Conservation (phyloP, 92 coral and sea anemone species). For the Umimayanthus kanabou region DNA sequence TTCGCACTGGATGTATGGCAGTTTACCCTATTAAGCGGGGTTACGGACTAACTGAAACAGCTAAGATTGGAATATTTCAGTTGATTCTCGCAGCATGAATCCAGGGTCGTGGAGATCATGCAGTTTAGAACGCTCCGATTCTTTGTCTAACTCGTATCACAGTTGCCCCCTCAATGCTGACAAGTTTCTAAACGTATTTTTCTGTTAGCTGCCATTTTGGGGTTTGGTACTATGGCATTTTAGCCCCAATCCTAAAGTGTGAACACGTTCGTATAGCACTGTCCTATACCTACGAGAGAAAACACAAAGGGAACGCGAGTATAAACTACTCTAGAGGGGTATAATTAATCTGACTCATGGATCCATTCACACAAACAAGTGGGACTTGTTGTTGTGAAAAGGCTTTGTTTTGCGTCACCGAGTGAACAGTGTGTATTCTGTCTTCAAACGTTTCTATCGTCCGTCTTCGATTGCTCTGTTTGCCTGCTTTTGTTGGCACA, state of each 20-base stretch:
- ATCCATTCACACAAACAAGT: constrained; percentile 29
- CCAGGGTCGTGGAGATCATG: constrained; percentile 29
- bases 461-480: constrained; percentile 34
- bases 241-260: not conserved
- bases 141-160: constrained; percentile 24
- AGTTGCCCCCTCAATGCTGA: constrained; percentile 43
- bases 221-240: not conserved
- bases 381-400: not conserved
- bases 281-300: not conserved
- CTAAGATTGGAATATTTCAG: constrained; percentile 15
- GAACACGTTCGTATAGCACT: not conserved
- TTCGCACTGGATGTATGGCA: not conserved
- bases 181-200: not conserved
- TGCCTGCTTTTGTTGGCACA: constrained; percentile 23
- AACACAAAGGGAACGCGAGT: constrained; percentile 7
- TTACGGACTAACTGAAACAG: constrained; percentile 2
- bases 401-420: not conserved
- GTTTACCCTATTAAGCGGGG: constrained; percentile 5
- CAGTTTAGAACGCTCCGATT: constrained; percentile 20
- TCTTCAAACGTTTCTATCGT: constrained; percentile 10
- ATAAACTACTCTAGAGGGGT: constrained; percentile 11
- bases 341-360: constrained; percentile 31
- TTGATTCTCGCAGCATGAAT: constrained; percentile 35
- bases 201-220: not conserved
- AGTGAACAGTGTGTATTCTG: not conserved